Base-by-base conservation (phyloP, 1,140 invertebrate genomes). In the Pseudoatta argentina region DNA sequence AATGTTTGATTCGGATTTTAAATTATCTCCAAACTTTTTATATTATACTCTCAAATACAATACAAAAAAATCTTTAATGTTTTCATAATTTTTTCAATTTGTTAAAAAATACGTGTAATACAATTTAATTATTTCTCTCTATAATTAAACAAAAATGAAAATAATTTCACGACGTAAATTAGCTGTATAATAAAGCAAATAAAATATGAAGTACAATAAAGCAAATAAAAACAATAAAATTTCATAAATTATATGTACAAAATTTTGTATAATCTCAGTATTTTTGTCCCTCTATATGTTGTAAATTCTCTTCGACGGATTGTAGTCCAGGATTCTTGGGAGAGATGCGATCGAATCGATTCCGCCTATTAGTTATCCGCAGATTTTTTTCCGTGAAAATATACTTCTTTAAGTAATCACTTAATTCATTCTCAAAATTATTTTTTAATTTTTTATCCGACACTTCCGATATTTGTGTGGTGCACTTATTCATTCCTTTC, bases 401-500 rank as follows among this genome's bases (percentile, higher is more conserved):
- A 21, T 81, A 86, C 14, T 73, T 79, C 10, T 69, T 81, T 27
- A 87, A 39, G 53, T 89, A 30, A 5, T n/a, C 18, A 21, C 75
- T 87, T 6, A 91, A 53, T 39, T 85, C 61, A 14, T 5, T 8
- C 72, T 30, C 53, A n/a, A 21, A 44, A 73, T 73, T 44, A 30
- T 24, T 73, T 27, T 3, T 72, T 59, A 8, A 83, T 21, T 4
- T 64, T 48, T 12, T 24, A 16, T 77, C 10, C 3, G 44, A 24
- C n/a, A 21, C 82, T 81, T 0, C 24, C 48, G 7, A 44, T n/a
- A 10, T 61, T 34, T 34, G 30, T 6, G 64, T 51, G 21, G 51
- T 77, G 7, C 72, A 81, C 27, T 87, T 88, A 16, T 73, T 83
- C n/a, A 77, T 87, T n/a, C 78, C 71, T 18, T 69, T 89, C 14